Evolutionary conservation across 2,888 invertebrate species (phyloP).

Genomic region (Argyresthia albistria): DNA sequence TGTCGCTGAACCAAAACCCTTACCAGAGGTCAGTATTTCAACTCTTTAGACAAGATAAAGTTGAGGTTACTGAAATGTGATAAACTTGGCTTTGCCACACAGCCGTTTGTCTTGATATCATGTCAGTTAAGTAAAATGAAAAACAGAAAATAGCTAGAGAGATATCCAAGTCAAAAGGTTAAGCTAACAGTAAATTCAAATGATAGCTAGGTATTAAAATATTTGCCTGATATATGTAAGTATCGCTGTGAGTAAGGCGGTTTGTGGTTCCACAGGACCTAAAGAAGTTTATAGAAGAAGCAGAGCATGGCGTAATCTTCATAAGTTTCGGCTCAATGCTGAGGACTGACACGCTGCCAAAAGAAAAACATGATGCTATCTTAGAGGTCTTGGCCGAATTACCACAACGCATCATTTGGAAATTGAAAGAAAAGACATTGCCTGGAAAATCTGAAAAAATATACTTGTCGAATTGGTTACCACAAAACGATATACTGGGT

Average conservation of each 20-base stretch:
- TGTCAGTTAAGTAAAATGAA: too few species aligned
- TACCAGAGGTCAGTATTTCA: constrained; percentile 49
- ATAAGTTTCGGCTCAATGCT: constrained; percentile 86
- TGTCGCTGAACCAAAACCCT: constrained; percentile 45
- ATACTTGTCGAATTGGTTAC: constrained; percentile 76
- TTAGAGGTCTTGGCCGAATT: constrained; percentile 74
- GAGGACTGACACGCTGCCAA: constrained; percentile 74
- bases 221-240: too few species aligned
- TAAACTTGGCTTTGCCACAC: too few species aligned
- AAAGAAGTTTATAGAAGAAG: constrained; percentile 75
- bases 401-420: constrained; percentile 80
- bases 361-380: constrained; percentile 71
- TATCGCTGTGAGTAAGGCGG: too few species aligned
- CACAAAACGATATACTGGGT: constrained; percentile 82
- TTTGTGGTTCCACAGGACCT: constrained; percentile 58
- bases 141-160: too few species aligned
- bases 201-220: not conserved
- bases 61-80: too few species aligned
- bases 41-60: not conserved
- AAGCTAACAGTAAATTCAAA: too few species aligned
- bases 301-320: constrained; percentile 78
- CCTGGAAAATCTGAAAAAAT: constrained; percentile 75
- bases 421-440: constrained; percentile 78
- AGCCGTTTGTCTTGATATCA: too few species aligned
- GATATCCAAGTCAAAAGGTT: too few species aligned